A percentile compares a stretch with the other conserved stretches of the same genome.
These are phyloP conservation scores for Ophraella communa DNA, from an alignment of 2,888 invertebrate genomes.

Conservation along the genomic window DNA sequence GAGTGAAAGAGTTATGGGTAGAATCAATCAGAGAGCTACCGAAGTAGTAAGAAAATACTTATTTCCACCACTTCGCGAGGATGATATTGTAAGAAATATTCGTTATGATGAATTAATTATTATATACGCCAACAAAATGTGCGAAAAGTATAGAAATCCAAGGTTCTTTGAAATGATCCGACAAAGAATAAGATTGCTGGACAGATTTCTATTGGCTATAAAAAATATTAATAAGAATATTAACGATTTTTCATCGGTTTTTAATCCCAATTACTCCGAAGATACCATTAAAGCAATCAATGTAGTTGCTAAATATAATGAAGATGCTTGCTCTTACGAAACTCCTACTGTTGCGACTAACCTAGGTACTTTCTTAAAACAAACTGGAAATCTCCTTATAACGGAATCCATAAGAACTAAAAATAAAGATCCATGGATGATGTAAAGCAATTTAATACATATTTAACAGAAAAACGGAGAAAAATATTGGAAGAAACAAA, in stretches of 20 bases:
- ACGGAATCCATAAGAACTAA: constrained; percentile 11
- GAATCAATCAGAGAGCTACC: too few relatives aligned
- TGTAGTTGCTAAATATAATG: constrained; percentile 25
- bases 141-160: constrained; percentile 25
- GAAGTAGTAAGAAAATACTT: neutral
- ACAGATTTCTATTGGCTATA: constrained; percentile 29
- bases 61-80: constrained; percentile 19
- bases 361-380: constrained; percentile 35
- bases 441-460: constrained; percentile 11
- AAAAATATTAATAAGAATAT: constrained; percentile 18
- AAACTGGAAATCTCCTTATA: constrained; percentile 25
- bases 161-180: constrained; percentile 38
- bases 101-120: constrained; percentile 12
- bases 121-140: constrained; percentile 19
- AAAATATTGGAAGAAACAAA: neutral
- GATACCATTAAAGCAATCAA: constrained; percentile 30
- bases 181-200: constrained; percentile 35
- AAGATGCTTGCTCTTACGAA: constrained; percentile 15
- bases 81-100: constrained; percentile 5
- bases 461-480: constrained; percentile 1
- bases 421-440: constrained; percentile 11
- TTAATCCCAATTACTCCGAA: constrained; percentile 34
- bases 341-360: constrained; percentile 35
- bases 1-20: too few relatives aligned
- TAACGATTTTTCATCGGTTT: constrained; percentile 36